Percentiles rank a stretch among this genome's conserved stretches.
phyloP scores from a whole-genome alignment of 2,113 vertebrate genomes.

The Crypturellus undulatus region DNA sequence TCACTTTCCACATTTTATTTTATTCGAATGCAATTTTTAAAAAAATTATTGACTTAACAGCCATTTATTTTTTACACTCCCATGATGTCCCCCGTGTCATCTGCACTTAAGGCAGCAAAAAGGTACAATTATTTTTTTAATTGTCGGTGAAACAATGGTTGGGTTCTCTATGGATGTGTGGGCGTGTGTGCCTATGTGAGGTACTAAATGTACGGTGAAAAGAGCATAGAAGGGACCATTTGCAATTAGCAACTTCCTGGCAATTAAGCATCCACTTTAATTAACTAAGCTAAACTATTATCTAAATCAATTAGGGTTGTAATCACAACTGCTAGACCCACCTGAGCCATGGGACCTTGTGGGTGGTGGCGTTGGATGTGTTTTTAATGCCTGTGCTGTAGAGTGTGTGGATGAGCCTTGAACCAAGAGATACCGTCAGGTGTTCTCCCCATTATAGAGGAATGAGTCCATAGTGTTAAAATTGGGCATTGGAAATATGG shows the following conservation, averaged over 20 bases:
- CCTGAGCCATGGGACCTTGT: neutral
- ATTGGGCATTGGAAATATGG: neutral
- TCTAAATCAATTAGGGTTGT: neutral
- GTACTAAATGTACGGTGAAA: neutral
- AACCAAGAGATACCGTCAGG: neutral
- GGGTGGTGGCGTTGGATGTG: neutral
- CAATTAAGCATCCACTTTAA: neutral
- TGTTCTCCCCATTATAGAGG: neutral
- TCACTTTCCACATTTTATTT: neutral
- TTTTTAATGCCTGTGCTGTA: neutral
- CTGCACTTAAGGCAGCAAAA: slow-evolving; percentile 11
- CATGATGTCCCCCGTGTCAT: neutral
- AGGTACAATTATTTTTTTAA: slow-evolving; percentile 12
- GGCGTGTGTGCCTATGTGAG: neutral
- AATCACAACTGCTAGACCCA: neutral
- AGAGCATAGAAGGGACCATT: neutral
- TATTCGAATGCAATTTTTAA: neutral
- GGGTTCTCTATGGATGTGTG: slow-evolving; percentile 1
- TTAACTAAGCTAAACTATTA: neutral
- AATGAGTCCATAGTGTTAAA: neutral
- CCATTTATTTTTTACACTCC: neutral
- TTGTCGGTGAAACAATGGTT: neutral
- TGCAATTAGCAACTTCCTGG: neutral
- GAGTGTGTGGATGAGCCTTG: neutral
- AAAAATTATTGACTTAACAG: neutral